phyloP scores from a whole-genome alignment of 2,888 invertebrate genomes.

The Linyphia triangularis region DNA sequence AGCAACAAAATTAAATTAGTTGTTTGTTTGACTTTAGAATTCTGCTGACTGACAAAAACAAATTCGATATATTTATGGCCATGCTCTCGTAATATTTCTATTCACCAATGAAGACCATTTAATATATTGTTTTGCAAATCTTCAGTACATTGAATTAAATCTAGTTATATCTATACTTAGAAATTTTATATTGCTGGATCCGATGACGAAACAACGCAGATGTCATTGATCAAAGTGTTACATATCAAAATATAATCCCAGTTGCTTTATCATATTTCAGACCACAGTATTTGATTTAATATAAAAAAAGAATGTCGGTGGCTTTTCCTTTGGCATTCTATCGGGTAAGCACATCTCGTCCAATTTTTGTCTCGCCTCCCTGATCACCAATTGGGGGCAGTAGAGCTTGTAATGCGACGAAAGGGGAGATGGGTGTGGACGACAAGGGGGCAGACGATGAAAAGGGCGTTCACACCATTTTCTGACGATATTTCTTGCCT shows the following conservation, averaged over 20 bases:
- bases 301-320: background rate
- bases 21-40: too few species aligned
- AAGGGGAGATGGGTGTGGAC: background rate
- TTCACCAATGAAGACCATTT: too few species aligned
- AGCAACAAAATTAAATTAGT: too few species aligned
- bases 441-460: background rate
- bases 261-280: background rate
- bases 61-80: too few species aligned
- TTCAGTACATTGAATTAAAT: too few species aligned
- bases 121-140: too few species aligned
- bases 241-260: background rate
- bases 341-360: background rate
- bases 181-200: too few species aligned
- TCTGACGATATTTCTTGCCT: background rate
- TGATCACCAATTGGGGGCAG: constrained; percentile 68
- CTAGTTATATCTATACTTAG: too few species aligned
- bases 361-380: constrained; percentile 46
- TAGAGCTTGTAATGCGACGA: constrained; percentile 61
- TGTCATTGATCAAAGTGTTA: too few species aligned
- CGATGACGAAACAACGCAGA: too few species aligned
- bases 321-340: background rate
- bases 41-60: too few species aligned
- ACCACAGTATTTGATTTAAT: background rate
- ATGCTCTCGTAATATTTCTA: too few species aligned
- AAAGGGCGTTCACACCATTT: constrained; percentile 32